Evolutionary conservation across 2,888 invertebrate genomes (phyloP).

Genomic region (Orthosia gothica): DNA sequence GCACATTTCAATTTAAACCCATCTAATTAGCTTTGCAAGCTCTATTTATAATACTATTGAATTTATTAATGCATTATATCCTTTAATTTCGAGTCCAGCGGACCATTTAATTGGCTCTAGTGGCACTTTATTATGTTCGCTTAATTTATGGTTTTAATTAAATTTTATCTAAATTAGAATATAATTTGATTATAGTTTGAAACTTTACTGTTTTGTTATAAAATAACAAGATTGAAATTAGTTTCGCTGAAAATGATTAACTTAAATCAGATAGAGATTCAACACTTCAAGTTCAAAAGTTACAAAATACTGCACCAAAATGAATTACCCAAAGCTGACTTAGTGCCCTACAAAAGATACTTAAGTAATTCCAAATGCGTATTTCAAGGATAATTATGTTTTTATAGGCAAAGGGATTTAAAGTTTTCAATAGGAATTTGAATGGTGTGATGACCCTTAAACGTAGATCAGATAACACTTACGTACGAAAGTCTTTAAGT

Average conservation of each 20-base stretch:
- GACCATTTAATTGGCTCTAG: slow-evolving; percentile 27
- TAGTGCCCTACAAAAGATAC: background rate
- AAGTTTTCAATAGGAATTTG: too few relatives aligned
- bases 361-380: too few relatives aligned
- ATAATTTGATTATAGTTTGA: slow-evolving; percentile 8
- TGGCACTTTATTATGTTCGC: slow-evolving; percentile 38
- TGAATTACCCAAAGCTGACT: background rate
- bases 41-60: slow-evolving; percentile 15
- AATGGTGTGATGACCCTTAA: too few relatives aligned
- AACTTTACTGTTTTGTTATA: slow-evolving; percentile 3
- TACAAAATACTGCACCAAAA: background rate
- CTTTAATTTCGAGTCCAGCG: slow-evolving; percentile 44
- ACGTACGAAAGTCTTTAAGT: background rate
- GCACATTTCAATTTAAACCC: background rate
- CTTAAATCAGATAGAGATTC: background rate
- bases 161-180: slow-evolving; percentile 26
- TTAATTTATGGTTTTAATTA: slow-evolving; percentile 44
- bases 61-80: slow-evolving; percentile 40
- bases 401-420: too few relatives aligned
- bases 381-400: too few relatives aligned
- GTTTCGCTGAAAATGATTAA: background rate
- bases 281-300: background rate
- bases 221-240: background rate
- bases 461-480: too few relatives aligned
- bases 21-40: background rate